Evolutionary conservation across 2,888 invertebrate genomes (phyloP).

Genomic region (Scaptomyza flava): DNA sequence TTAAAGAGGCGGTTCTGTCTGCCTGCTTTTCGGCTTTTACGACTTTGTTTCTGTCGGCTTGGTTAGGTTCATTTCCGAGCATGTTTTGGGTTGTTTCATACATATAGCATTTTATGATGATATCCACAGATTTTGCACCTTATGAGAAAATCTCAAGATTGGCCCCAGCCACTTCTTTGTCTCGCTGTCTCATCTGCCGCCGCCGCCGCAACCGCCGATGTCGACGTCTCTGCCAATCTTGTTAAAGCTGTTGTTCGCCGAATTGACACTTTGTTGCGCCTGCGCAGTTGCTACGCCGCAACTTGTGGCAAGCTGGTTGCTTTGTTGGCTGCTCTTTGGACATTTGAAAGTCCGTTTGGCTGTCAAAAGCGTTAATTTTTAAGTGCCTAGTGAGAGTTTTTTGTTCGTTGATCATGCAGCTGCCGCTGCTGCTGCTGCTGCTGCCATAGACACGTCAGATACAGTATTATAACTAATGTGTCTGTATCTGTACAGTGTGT

Average conservation of each 20-base stretch:
- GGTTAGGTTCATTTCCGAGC: slow-evolving; percentile 63
- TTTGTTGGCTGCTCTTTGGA: slow-evolving; percentile 47
- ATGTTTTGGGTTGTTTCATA: slow-evolving; percentile 59
- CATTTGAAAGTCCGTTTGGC: slow-evolving; percentile 79
- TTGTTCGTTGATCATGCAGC: slow-evolving; percentile 50
- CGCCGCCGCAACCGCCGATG: slow-evolving; percentile 12
- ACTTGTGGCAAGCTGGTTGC: slow-evolving; percentile 37
- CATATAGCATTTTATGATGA: slow-evolving; percentile 63
- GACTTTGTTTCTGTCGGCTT: slow-evolving; percentile 51
- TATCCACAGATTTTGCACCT: slow-evolving; percentile 78
- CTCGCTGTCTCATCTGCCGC: slow-evolving; percentile 43
- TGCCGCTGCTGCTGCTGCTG: background rate
- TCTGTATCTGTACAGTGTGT: slow-evolving; percentile 8
- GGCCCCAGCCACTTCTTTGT: slow-evolving; percentile 27
- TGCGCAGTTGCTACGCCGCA: slow-evolving; percentile 53
- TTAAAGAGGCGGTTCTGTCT: slow-evolving; percentile 61
- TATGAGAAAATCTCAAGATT: slow-evolving; percentile 73
- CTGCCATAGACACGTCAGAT: slow-evolving; percentile 39
- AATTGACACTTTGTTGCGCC: slow-evolving; percentile 79
- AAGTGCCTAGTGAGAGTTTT: slow-evolving; percentile 80
- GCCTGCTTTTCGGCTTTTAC: slow-evolving; percentile 38
- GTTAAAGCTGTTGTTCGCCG: slow-evolving; percentile 68
- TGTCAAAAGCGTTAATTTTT: slow-evolving; percentile 81
- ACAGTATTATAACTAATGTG: slow-evolving; percentile 29
- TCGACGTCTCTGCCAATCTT: slow-evolving; percentile 70